A percentile compares a stretch with the other conserved stretches of the same genome.
phyloP scores from a whole-genome alignment of 2,888 invertebrate genomes.

The Nyleta sp. region DNA sequence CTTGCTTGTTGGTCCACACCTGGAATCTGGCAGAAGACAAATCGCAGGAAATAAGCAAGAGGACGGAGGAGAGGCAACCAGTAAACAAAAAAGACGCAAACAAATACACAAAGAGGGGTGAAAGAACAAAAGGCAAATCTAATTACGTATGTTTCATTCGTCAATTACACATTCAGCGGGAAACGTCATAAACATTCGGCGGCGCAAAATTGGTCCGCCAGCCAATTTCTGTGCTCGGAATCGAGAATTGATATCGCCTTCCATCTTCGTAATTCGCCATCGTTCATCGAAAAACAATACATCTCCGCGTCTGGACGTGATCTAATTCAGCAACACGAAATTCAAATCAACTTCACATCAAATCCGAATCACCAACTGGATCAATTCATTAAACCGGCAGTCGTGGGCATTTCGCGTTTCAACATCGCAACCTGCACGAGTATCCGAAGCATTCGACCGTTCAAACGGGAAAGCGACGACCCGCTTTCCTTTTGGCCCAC shows the following conservation, averaged over 20 bases:
- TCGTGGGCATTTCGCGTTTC: slow-evolving; percentile 23
- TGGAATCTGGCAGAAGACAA: slow-evolving; percentile 5
- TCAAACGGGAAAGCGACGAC: neutral
- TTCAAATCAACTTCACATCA: slow-evolving; percentile 54
- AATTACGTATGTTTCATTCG: slow-evolving; percentile 50
- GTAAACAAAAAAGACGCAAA: slow-evolving; percentile 21
- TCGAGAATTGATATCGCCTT: slow-evolving; percentile 59
- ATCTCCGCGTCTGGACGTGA: slow-evolving; percentile 53
- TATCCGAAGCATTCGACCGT: neutral
- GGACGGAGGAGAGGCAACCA: neutral
- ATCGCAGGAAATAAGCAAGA: neutral
- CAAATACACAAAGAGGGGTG: neutral
- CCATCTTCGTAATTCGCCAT: slow-evolving; percentile 54
- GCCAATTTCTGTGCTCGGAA: slow-evolving; percentile 61
- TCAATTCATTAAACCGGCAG: slow-evolving; percentile 36
- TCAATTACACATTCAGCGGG: slow-evolving; percentile 52
- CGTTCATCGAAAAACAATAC: slow-evolving; percentile 59
- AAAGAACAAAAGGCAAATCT: slow-evolving; percentile 35
- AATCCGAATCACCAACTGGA: slow-evolving; percentile 28
- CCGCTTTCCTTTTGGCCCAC: slow-evolving; percentile 1
- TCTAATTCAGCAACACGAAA: slow-evolving; percentile 47
- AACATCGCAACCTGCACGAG: neutral
- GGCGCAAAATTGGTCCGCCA: slow-evolving; percentile 65
- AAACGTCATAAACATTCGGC: slow-evolving; percentile 61
- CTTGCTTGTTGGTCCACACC: slow-evolving; percentile 22